Percentiles rank a stretch among this genome's conserved stretches.
Evolutionary conservation across 2,888 invertebrate species (phyloP).

Genomic region (Xestia c-nigrum): DNA sequence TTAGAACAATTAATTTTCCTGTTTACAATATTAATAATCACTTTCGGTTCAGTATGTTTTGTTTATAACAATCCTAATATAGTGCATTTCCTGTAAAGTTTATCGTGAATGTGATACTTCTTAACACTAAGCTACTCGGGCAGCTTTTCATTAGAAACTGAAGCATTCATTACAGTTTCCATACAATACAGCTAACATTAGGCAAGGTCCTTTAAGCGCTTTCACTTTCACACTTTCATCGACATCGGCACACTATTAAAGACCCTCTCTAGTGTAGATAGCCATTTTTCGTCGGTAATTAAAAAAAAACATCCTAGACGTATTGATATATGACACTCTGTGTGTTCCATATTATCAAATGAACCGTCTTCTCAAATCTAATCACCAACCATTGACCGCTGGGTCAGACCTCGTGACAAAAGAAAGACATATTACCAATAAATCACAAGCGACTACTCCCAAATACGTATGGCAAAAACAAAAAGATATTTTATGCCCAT

Average conservation of each 20-base stretch:
- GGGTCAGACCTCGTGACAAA: background rate
- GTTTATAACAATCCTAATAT: background rate
- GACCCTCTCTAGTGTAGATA: background rate
- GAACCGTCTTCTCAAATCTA: background rate
- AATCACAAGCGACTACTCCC: slow-evolving; percentile 53
- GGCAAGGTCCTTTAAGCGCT: background rate
- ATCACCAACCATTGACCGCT: slow-evolving; percentile 1
- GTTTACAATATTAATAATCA: background rate
- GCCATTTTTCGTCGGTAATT: background rate
- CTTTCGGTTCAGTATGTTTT: background rate
- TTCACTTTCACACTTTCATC: background rate
- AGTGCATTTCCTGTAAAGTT: background rate
- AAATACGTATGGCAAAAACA: slow-evolving; percentile 32
- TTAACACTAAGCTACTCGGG: background rate
- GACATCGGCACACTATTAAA: background rate
- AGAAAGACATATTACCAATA: slow-evolving; percentile 49
- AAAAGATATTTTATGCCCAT: slow-evolving; percentile 41
- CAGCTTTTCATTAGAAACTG: background rate
- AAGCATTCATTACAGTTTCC: background rate
- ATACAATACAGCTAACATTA: background rate
- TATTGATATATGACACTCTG: background rate
- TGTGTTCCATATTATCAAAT: background rate
- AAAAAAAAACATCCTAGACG: background rate
- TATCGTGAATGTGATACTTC: background rate
- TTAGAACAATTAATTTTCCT: slow-evolving; percentile 3